Percentiles rank a stretch among this genome's conserved stretches.
phyloP scores from a whole-genome alignment of 2,797 vertebrate species.

The Eutrigla gurnardus region DNA sequence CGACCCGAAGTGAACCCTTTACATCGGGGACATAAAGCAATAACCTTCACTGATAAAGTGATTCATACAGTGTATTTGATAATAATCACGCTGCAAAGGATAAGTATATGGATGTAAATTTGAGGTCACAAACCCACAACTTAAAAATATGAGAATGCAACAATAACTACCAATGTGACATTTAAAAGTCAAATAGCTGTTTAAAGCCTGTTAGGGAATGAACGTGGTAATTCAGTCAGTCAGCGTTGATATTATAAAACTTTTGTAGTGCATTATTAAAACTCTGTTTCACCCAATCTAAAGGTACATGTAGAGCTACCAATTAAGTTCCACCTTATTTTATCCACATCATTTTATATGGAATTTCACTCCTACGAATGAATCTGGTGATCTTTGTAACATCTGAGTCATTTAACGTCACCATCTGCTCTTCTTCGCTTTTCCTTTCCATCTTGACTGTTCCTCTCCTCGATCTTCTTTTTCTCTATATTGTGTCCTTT shows the following conservation, averaged over 20 bases:
- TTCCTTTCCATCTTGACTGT: conserved; percentile 3
- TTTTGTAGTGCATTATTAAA: conserved; percentile 10
- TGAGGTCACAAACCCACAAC: not conserved
- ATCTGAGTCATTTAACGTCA: conserved; percentile 15
- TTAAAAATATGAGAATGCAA: not conserved
- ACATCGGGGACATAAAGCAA: conserved; percentile 11
- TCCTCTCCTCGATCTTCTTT: conserved; percentile 1
- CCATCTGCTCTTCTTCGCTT: not conserved
- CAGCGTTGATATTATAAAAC: not conserved
- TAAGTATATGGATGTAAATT: not conserved
- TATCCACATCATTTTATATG: conserved; percentile 9
- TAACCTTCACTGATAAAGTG: not conserved
- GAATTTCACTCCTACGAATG: conserved; percentile 28
- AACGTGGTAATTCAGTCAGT: not conserved
- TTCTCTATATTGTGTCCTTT: conserved; percentile 15
- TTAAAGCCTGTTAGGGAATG: not conserved
- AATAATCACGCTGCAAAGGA: not conserved
- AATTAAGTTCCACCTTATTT: conserved; percentile 10
- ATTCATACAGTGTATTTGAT: not conserved
- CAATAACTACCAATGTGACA: not conserved
- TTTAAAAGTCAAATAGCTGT: not conserved
- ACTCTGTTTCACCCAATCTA: conserved; percentile 19
- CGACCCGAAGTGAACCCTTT: conserved; percentile 10
- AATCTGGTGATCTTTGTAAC: not conserved
- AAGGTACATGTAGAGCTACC: conserved; percentile 6